Evolutionary conservation across 2,113 vertebrate genomes (phyloP).

Genomic region (Silurus glanis): DNA sequence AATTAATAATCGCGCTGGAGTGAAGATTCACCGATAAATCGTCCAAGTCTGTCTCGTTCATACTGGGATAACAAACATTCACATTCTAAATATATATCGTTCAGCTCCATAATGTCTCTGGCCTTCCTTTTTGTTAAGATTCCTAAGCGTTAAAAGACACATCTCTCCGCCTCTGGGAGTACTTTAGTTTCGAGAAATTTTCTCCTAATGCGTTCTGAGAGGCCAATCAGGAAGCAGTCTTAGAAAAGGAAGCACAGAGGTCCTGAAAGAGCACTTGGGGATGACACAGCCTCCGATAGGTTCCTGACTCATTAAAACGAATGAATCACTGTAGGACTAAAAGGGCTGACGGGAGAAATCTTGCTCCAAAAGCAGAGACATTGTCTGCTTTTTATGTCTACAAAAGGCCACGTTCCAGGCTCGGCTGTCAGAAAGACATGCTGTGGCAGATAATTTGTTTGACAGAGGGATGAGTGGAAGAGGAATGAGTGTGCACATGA

Average conservation of each 20-base stretch:
- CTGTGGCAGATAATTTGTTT: slow-evolving; percentile 15
- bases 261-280: slow-evolving; percentile 3
- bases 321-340: slow-evolving; percentile 23
- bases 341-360: slow-evolving; percentile 25
- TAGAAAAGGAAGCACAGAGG: neutral
- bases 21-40: slow-evolving; percentile 24
- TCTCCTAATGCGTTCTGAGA: slow-evolving; percentile 40
- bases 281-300: slow-evolving; percentile 14
- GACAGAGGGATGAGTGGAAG: slow-evolving; percentile 24
- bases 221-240: slow-evolving; percentile 32
- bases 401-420: neutral
- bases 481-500: slow-evolving; percentile 19
- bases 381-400: neutral
- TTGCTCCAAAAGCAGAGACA: neutral
- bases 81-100: neutral
- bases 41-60: neutral
- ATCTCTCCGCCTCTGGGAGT: neutral
- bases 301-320: slow-evolving; percentile 17
- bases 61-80: neutral
- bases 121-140: neutral
- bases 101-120: neutral
- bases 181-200: neutral
- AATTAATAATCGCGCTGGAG: slow-evolving; percentile 45
- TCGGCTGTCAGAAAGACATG: slow-evolving; percentile 7
- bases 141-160: slow-evolving; percentile 11